Conservation (phyloP, 1,140 invertebrate species). For the Tribolium madens region DNA sequence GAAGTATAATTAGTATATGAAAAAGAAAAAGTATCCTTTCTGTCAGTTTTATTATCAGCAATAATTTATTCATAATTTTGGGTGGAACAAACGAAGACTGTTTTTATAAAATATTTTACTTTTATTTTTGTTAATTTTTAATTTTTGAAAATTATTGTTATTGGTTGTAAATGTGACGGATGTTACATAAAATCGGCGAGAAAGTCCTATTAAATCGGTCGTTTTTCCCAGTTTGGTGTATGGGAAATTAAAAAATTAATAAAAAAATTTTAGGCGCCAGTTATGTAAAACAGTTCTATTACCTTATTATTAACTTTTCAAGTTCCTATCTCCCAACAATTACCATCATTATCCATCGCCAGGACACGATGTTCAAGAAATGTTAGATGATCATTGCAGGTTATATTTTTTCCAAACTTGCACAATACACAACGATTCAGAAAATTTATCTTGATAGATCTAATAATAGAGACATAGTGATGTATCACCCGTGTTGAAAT, state of each 20-base stretch:
- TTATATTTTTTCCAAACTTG: not conserved
- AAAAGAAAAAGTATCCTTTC: too few species aligned
- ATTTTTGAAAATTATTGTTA: constrained; percentile 33
- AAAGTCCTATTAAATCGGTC: not conserved
- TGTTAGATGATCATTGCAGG: not conserved
- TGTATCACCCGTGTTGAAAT: not conserved
- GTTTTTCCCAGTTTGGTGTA: not conserved
- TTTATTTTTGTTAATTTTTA: not conserved
- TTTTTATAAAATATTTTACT: not conserved
- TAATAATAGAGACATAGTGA: not conserved
- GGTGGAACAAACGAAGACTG: too few species aligned
- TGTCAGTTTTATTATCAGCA: too few species aligned
- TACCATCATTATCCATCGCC: not conserved
- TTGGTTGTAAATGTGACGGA: constrained; percentile 9
- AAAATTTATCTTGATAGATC: too few species aligned
- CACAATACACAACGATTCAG: not conserved
- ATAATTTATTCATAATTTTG: too few species aligned
- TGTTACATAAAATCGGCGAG: not conserved
- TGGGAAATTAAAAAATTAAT: not conserved
- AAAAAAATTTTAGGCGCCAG: not conserved
- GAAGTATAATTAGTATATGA: too few species aligned
- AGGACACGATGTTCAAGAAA: not conserved
- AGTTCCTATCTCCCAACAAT: not conserved
- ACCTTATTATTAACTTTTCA: not conserved
- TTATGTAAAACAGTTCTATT: not conserved